A percentile compares a stretch with the other conserved stretches of the same genome.
Evolutionary conservation across 2,888 invertebrate genomes (phyloP).

Genomic region (Phyllotreta striolata): DNA sequence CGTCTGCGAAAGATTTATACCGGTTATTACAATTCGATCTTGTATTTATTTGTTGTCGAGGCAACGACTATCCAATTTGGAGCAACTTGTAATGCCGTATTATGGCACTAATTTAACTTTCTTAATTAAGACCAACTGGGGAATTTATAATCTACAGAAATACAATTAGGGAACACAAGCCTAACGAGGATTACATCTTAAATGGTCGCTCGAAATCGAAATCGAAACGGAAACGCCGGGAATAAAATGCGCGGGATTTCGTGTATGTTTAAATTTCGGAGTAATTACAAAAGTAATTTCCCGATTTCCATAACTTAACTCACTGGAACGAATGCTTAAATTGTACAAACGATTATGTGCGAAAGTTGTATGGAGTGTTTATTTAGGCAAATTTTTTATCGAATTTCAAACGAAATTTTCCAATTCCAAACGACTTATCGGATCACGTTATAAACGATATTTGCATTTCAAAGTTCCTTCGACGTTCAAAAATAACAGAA

Average conservation of each 20-base stretch:
- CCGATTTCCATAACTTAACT: slow-evolving; percentile 4
- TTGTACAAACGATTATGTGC: too few species aligned
- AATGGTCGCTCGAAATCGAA: slow-evolving; percentile 17
- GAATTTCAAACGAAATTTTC: too few species aligned
- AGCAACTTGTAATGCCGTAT: slow-evolving; percentile 33
- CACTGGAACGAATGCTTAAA: too few species aligned
- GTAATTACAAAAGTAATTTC: neutral
- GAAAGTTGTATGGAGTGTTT: too few species aligned
- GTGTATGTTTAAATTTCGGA: slow-evolving; percentile 3
- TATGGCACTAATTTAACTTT: slow-evolving; percentile 41
- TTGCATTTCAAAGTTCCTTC: too few species aligned
- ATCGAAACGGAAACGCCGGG: slow-evolving; percentile 3
- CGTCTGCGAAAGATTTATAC: too few species aligned
- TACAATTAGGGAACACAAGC: slow-evolving; percentile 27
- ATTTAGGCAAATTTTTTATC: too few species aligned
- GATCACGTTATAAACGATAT: too few species aligned
- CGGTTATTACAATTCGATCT: neutral
- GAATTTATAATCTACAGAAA: slow-evolving; percentile 36
- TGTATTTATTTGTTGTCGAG: slow-evolving; percentile 18
- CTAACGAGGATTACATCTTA: slow-evolving; percentile 20
- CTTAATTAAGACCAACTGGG: slow-evolving; percentile 38
- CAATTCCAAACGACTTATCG: too few species aligned
- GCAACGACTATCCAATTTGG: slow-evolving; percentile 23
- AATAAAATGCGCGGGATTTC: neutral
- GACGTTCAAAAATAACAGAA: too few species aligned